Evolutionary conservation across 2,888 invertebrate genomes (phyloP), one percentile per base, ranked within the genome.

Genomic region (Watsonalla binaria): DNA sequence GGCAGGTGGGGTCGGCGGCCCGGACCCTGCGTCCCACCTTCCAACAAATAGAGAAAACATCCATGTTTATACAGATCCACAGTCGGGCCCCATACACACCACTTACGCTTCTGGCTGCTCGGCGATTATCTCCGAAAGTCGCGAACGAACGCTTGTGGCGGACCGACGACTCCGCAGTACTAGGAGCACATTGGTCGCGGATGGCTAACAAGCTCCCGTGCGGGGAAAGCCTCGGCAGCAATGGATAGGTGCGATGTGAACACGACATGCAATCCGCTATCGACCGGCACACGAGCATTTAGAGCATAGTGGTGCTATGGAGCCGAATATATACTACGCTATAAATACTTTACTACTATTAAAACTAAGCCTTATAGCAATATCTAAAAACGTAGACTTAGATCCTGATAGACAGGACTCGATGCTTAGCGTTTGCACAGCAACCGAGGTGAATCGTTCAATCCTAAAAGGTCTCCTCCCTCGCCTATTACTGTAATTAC

Each of bases 1-100:
- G 91, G 91, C 90, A 91, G 90, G 84, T 91, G 91, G 84, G 91
- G 91, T 80, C 91, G 80, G 65, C 91, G 86, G 82, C 91, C 89
- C 80, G 90, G 89, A 77, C 89, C 89, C 89, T 85, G 90, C 86
- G 80, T 84, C 80, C 91, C 90, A 91, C 91, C 91, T 91, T 91
- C 82, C 84, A 85, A 89, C 87, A 90, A 85, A 84, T 78, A 84
- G 83, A 89, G 82, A 90, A 86, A 87, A 89, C 75, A 81, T 75
- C 82, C 80, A 70, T 62, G 70, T 86, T 90, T 88, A 90, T 80
- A 80, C 69, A 76, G 73, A 75, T 76, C 78, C 75, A 77, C 70
- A 79, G 64, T 74, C 68, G 69, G 82, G 82, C 87, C 86, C 87
- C 86, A 84, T 82, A 84, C 83, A 78, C 81, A 88, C 89, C 89